Conservation (phyloP, 2,797 vertebrate genomes). For the Alcedo atthis region DNA sequence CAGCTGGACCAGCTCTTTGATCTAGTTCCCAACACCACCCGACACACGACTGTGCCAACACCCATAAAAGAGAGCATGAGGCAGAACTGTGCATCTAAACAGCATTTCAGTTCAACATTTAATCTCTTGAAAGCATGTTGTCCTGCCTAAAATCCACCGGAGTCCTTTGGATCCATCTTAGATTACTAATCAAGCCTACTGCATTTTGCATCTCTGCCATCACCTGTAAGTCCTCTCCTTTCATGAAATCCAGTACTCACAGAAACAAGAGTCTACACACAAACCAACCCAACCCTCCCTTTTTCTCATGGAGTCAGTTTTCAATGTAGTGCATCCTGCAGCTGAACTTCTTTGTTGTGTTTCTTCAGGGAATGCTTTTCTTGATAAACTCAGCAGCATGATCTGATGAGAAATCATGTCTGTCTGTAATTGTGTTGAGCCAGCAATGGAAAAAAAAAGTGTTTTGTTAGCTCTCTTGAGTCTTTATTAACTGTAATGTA, state of each 20-base stretch:
- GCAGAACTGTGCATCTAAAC: not conserved
- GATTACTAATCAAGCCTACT: not conserved
- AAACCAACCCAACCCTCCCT: not conserved
- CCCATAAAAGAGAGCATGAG: not conserved
- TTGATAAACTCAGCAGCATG: not conserved
- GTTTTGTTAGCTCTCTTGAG: conserved; percentile 13
- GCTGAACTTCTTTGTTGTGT: not conserved
- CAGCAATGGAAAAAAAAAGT: not conserved
- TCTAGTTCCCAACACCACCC: not conserved
- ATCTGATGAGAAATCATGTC: conserved; percentile 14
- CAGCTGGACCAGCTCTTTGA: not conserved
- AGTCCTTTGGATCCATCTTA: not conserved
- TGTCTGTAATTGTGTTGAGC: not conserved
- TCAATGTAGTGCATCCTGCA: not conserved
- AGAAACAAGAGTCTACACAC: not conserved
- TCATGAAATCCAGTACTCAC: not conserved
- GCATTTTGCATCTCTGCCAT: not conserved
- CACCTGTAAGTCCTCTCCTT: not conserved
- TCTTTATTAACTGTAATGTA: not conserved
- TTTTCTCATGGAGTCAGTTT: not conserved
- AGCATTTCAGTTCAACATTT: not conserved
- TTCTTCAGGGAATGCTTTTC: conserved; percentile 24
- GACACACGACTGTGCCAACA: not conserved
- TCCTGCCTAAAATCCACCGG: not conserved
- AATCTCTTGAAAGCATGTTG: not conserved